phyloP scores from a whole-genome alignment of 2,888 invertebrate genomes.

The Lacanobia wlatinum region DNA sequence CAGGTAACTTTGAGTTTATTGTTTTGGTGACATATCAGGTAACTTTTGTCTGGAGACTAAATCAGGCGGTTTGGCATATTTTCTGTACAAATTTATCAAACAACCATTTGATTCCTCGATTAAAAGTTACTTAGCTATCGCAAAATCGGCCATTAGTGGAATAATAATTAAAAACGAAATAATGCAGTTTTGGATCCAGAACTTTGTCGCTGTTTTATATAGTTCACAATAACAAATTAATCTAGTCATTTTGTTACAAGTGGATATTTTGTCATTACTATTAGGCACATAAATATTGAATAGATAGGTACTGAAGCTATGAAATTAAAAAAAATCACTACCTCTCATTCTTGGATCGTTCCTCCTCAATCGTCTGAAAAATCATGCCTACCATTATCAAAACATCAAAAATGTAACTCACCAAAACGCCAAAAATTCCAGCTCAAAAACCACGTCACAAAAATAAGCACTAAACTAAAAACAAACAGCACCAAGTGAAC shows the following conservation, averaged over 20 bases:
- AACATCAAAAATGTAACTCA: constrained; percentile 21
- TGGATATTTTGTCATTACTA: neutral
- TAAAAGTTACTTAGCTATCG: neutral
- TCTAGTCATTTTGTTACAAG: neutral
- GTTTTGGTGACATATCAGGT: too few relatives aligned
- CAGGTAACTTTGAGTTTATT: too few relatives aligned
- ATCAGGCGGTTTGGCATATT: neutral
- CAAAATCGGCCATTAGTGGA: too few relatives aligned
- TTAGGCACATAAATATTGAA: too few relatives aligned
- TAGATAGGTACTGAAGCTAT: too few relatives aligned
- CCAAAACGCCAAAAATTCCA: neutral
- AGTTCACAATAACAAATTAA: neutral
- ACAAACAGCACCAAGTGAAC: constrained; percentile 19
- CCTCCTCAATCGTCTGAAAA: too few relatives aligned
- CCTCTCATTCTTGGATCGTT: too few relatives aligned
- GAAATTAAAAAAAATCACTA: too few relatives aligned
- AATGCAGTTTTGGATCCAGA: neutral
- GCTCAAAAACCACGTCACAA: constrained; percentile 38
- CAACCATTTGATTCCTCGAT: neutral
- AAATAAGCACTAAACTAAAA: constrained; percentile 44
- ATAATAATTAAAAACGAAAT: too few relatives aligned
- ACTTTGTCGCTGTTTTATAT: neutral
- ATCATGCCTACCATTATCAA: too few relatives aligned
- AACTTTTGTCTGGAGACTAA: neutral
- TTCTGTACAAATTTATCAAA: neutral